phyloP scores from a whole-genome alignment of 2,888 invertebrate genomes.

The Zygogramma bicolorata region DNA sequence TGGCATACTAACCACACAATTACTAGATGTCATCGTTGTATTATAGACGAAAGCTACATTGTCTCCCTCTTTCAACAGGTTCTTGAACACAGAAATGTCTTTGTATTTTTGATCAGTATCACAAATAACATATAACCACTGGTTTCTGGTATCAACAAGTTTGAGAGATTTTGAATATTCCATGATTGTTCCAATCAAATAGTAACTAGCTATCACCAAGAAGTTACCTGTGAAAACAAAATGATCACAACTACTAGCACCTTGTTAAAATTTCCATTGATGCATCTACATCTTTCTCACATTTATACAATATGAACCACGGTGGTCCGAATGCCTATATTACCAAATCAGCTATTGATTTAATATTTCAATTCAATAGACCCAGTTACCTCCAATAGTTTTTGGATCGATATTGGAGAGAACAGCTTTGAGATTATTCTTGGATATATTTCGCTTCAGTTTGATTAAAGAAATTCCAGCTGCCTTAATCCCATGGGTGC shows the following conservation, averaged over 20 bases:
- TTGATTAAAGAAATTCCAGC: constrained; percentile 61
- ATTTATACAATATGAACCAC: no score
- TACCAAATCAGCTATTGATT: no score
- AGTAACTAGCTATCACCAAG: constrained; percentile 45
- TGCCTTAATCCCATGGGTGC: constrained; percentile 42
- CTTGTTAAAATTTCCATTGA: no score
- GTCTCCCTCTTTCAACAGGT: constrained; percentile 79
- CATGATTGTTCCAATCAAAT: constrained; percentile 75
- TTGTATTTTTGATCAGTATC: constrained; percentile 70
- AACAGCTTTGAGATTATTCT: constrained; percentile 41
- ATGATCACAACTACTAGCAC: constrained; percentile 60
- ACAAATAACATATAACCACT: constrained; percentile 85
- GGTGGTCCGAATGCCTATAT: no score
- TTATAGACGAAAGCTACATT: constrained; percentile 85
- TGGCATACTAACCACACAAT: constrained; percentile 70
- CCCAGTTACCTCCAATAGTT: constrained; percentile 67
- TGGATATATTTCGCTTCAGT: constrained; percentile 50
- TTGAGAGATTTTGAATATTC: constrained; percentile 76
- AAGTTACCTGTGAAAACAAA: constrained; percentile 66
- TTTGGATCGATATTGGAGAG: constrained; percentile 58
- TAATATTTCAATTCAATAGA: no score
- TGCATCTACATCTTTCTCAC: no score
- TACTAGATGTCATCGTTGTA: constrained; percentile 68
- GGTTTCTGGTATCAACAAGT: constrained; percentile 79
- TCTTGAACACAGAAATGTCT: constrained; percentile 71